Base-by-base conservation (phyloP, 2,888 invertebrate species). In the Lapara coniferarum region DNA sequence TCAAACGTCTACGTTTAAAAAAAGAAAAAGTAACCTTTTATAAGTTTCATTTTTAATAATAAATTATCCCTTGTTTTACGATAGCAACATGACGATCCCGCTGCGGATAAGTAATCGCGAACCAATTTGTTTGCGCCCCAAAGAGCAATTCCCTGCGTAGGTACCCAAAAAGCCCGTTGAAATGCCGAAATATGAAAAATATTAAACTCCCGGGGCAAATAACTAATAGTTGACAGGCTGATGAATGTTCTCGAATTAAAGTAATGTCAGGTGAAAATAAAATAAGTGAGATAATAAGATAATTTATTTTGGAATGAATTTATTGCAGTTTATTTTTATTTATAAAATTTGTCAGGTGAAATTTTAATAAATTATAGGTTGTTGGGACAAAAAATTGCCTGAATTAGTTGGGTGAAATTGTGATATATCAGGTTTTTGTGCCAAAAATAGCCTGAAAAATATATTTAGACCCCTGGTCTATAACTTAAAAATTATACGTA, bases 81-180 rank as follows among this genome's bases (percentile, higher is more conserved):
- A 63, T 63, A 46, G 19, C 16, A 53, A 67, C 52, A 59, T 49
- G 55, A 70, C 25, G 70, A 46, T 57, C 73, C 74, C 74, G 66
- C 74, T 70, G 73, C 69, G 75, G 76, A 70, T 73, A 78, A 74
- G 76, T 77, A 75, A 78, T 73, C 71, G 74, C 72, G 69, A 52
- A 72, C 73, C 72, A 79, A 82, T 83, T 81, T 81, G 77, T 74
- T 75, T 74, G 72, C 78, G 73, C 77, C 77, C 77, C 70, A 68
- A 71, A 73, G 74, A 75, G 73, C 74, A 72, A 78, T 78, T 77
- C 75, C 73, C 77, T 73, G 72, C 72, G 75, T 75, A 77, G 55
- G 69, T 73, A 13, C 44, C 58, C n/a, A 13, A 14, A 46, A 63
- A 13, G 6, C 19, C 49, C 63, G 67, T 37, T 67, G 57, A 46